phyloP scores from a whole-genome alignment of 2,113 vertebrate species.

The Chloroceryle aenea region DNA sequence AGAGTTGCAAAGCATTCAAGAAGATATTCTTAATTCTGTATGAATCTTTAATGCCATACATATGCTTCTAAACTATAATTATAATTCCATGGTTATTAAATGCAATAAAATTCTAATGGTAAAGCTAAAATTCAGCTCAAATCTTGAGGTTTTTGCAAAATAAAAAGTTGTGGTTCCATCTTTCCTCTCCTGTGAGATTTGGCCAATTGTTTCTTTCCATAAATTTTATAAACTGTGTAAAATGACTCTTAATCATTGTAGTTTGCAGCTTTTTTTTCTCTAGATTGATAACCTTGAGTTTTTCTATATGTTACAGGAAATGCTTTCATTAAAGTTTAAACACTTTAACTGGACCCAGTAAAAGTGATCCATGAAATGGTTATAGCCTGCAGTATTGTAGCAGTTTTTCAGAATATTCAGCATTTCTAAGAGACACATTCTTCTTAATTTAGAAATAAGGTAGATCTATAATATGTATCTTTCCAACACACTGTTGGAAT shows the following conservation, averaged over 20 bases:
- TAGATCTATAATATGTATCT: background rate
- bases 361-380: background rate
- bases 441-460: background rate
- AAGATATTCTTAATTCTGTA: background rate
- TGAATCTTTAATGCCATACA: background rate
- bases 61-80: background rate
- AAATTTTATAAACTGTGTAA: background rate
- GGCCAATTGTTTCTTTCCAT: background rate
- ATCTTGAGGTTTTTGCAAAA: background rate
- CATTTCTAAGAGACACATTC: background rate
- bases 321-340: background rate
- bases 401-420: background rate
- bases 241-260: background rate
- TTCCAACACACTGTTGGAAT: background rate
- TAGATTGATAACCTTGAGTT: background rate
- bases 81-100: background rate
- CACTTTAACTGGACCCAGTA: background rate
- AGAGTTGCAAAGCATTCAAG: background rate
- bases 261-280: background rate
- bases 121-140: background rate
- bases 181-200: background rate
- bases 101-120: background rate
- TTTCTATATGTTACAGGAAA: background rate
- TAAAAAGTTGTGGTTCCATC: accelerated
- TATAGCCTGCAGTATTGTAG: background rate